Base-by-base conservation (phyloP, 2,113 vertebrate genomes). In the Platysternon megacephalum region DNA sequence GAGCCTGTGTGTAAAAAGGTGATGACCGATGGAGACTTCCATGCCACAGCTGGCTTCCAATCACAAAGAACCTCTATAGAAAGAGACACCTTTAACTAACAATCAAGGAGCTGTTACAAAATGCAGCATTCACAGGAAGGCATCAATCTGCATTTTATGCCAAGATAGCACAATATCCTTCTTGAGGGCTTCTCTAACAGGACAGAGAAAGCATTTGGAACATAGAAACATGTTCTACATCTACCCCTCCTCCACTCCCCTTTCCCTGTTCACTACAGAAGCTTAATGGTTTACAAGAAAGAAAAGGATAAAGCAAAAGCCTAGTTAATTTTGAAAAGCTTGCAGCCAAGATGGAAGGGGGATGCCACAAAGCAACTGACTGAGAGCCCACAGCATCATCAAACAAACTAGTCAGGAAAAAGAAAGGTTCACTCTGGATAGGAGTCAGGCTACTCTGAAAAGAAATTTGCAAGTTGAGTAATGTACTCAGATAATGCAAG, bases 111-210 rank as follows among this genome's bases (percentile, higher is more conserved):
- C 48, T 92, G 52, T 51, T 94, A 97, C 95, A 98, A 97, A 98
- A 96, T 49, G 76, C 76, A 84, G 92, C 89, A 97, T 98, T 98
- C 98, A 98, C 89, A 95, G 74, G 82, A 97, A 98, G 93, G 86
- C 97, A 98, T 98, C 93, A 94, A 88, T 98, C 95, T 94, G 89
- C 29, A 83, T 83, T 97, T 97, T 86, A 52, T 98, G 97, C 97
- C 97, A 98, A 96, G 87, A 79, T 2, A 91, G 53, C 29, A 98
- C 97, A 98, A 98, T 97, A 89, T 96, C 81, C 58, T 97, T 95
- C 96, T 98, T 98, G 96, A 98, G 94, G 74, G 51, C 86, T 96
- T 97, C 82, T 92, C 84, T 93, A 97, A 91, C 7, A 32, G 85
- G 81, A 94, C 87, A 97, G 93, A 96, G 86, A 94, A 98, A 97